Evolutionary conservation across 2,888 invertebrate genomes (phyloP).

Genomic region (Sinopyrophorus schimmeli): DNA sequence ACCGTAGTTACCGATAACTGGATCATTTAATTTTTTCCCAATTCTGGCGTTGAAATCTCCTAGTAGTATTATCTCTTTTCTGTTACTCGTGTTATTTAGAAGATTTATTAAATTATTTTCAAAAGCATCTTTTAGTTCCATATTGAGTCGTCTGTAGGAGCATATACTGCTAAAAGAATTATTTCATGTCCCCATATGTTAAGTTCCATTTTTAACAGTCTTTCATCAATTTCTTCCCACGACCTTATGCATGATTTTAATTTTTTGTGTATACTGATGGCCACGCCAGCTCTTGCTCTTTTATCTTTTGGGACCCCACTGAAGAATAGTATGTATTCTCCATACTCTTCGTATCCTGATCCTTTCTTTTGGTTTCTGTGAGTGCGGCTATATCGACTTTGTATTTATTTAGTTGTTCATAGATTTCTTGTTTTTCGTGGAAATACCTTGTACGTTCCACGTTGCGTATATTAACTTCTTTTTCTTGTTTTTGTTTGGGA

Average conservation of each 20-base stretch:
- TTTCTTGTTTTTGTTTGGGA: no score
- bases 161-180: constrained; percentile 2
- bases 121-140: constrained; percentile 2
- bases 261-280: constrained; percentile 8
- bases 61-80: constrained; percentile 9
- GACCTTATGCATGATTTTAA: neutral
- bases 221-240: constrained; percentile 5
- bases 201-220: neutral
- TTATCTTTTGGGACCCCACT: constrained; percentile 6
- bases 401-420: neutral
- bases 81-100: neutral
- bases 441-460: no score
- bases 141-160: constrained; percentile 6
- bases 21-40: neutral
- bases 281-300: constrained; percentile 3
- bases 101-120: neutral
- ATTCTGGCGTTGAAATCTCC: constrained; percentile 5
- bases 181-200: constrained; percentile 3
- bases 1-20: neutral
- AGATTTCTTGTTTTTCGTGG: no score
- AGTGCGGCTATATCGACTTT: no score
- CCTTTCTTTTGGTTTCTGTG: no score
- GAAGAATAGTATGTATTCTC: constrained; percentile 3
- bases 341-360: neutral
- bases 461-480: no score